A percentile compares a stretch with the other conserved stretches of the same genome.
Conservation (phyloP, 2,888 invertebrate species). For the Phania funesta region DNA sequence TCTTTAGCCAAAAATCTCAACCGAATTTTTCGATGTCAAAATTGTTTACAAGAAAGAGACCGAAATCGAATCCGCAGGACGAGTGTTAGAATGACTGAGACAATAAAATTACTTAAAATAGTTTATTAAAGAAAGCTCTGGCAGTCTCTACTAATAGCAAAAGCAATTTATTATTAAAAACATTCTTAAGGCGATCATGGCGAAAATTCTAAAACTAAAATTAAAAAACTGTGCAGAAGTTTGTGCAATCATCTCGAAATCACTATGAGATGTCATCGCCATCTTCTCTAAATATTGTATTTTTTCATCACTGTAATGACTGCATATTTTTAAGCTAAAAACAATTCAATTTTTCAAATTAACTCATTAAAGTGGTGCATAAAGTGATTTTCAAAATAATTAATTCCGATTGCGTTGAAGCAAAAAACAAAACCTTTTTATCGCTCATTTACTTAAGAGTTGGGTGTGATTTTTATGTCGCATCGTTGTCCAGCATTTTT, state of each 20-base stretch:
- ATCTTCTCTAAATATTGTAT: neutral
- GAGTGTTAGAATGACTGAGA: no score
- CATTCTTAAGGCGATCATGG: no score
- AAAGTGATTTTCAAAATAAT: constrained; percentile 34
- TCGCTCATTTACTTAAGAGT: constrained; percentile 35
- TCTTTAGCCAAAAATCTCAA: no score
- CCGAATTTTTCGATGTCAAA: no score
- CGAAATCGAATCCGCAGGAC: no score
- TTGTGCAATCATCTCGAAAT: neutral
- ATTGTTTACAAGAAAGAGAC: no score
- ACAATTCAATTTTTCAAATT: constrained; percentile 32
- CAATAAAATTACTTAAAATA: no score
- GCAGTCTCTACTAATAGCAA: no score
- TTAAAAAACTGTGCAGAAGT: neutral
- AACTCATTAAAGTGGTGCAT: constrained; percentile 24
- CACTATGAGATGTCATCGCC: neutral
- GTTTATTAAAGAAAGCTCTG: no score
- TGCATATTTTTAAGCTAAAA: neutral
- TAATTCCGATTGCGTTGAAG: constrained; percentile 38
- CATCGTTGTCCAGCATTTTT: constrained; percentile 1
- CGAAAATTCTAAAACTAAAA: no score
- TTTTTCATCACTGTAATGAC: neutral
- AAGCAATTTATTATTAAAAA: no score
- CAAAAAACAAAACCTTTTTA: constrained; percentile 33
- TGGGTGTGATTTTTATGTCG: constrained; percentile 58